These are phyloP conservation scores for Eulemur coronatus DNA, from an alignment of 2,797 vertebrate species.

Conservation along the genomic window DNA sequence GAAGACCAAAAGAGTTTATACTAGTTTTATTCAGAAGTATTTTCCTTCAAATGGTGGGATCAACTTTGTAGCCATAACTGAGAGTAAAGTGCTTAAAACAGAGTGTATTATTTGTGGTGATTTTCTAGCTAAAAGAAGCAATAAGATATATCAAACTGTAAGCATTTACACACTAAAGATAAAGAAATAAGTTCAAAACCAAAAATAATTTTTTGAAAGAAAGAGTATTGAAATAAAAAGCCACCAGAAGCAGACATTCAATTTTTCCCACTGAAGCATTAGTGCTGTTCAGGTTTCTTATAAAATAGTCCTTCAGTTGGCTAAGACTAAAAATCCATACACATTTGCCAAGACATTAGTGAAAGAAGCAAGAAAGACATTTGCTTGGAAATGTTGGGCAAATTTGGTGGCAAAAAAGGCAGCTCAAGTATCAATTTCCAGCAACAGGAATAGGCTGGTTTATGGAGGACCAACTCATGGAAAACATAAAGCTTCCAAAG, in stretches of 20 bases:
- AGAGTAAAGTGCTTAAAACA: background rate
- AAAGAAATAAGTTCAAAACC: background rate
- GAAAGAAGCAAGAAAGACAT: background rate
- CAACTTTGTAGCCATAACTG: background rate
- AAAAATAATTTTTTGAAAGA: background rate
- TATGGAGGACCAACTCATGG: background rate
- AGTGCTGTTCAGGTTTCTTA: background rate
- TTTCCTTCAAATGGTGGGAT: background rate
- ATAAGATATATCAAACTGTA: background rate
- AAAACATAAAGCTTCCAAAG: constrained; percentile 12
- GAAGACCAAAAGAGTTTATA: background rate
- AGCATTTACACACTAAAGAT: background rate
- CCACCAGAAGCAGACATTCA: background rate
- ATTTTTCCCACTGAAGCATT: background rate
- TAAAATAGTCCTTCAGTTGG: background rate
- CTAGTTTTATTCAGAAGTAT: background rate
- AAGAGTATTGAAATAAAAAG: background rate
- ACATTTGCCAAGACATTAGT: background rate
- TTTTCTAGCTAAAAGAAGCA: constrained; percentile 4
- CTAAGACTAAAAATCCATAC: background rate
- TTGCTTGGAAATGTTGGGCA: background rate
- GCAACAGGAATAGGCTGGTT: background rate
- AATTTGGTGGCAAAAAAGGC: background rate
- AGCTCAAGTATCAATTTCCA: background rate
- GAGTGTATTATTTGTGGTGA: background rate